Evolutionary conservation across 2,113 vertebrate species (phyloP).

Genomic region (Pterocles gutturalis): DNA sequence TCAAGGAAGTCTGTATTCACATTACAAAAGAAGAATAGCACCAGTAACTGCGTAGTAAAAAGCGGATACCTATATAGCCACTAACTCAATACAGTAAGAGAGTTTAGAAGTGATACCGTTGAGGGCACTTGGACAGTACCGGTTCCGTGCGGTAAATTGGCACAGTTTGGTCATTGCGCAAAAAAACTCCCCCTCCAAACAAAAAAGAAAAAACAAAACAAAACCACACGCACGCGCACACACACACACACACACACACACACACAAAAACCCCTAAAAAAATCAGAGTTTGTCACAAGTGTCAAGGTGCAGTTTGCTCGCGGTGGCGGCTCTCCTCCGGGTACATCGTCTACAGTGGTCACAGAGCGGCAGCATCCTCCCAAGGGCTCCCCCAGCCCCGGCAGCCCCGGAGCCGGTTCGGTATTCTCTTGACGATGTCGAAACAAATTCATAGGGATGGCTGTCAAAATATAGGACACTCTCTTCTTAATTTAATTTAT

Average conservation of each 20-base stretch:
- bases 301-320: slow-evolving; percentile 66
- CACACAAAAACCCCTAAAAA: background rate
- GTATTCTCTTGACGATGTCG: slow-evolving; percentile 17
- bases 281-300: slow-evolving; percentile 56
- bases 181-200: background rate
- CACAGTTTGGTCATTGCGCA: slow-evolving; percentile 69
- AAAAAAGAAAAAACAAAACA: background rate
- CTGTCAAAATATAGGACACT: slow-evolving; percentile 59
- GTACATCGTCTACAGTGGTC: slow-evolving; percentile 52
- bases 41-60: slow-evolving; percentile 89
- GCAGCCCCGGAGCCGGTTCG: background rate
- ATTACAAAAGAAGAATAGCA: slow-evolving; percentile 94
- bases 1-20: slow-evolving; percentile 92
- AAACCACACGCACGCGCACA: background rate
- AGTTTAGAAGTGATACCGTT: slow-evolving; percentile 72
- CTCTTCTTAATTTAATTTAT: slow-evolving; percentile 54
- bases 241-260: background rate
- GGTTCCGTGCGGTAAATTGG: slow-evolving; percentile 66
- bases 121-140: slow-evolving; percentile 69
- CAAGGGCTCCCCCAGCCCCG: background rate
- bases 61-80: slow-evolving; percentile 81
- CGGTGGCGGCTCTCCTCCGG: slow-evolving; percentile 21
- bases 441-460: slow-evolving; percentile 26
- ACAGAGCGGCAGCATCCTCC: slow-evolving; percentile 35
- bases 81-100: slow-evolving; percentile 85